Evolutionary conservation across 2,888 invertebrate genomes (phyloP).

Genomic region (Apoderus coryli): DNA sequence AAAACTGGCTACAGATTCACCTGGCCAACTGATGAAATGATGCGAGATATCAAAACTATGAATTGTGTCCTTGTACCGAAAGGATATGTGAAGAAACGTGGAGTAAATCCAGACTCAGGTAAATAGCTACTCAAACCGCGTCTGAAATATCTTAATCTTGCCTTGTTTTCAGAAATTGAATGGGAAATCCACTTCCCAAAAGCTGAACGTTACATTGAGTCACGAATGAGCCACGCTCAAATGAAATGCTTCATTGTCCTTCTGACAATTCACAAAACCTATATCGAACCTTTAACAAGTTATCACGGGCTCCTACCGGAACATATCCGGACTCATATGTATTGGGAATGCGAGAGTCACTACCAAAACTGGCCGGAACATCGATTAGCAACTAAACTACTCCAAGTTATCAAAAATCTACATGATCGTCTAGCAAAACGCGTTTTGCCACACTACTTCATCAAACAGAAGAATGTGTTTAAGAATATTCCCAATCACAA

Average conservation of each 20-base stretch:
- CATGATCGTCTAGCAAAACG: slow-evolving; percentile 46
- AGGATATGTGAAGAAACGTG: slow-evolving; percentile 49
- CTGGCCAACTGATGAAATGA: slow-evolving; percentile 58
- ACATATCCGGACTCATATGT: slow-evolving; percentile 60
- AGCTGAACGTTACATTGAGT: slow-evolving; percentile 61
- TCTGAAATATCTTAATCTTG: too few species aligned
- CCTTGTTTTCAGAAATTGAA: slow-evolving; percentile 53
- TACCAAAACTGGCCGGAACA: slow-evolving; percentile 61
- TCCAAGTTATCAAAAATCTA: slow-evolving; percentile 47
- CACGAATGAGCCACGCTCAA: slow-evolving; percentile 55
- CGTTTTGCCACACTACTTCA: slow-evolving; percentile 57
- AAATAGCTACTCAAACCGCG: too few species aligned
- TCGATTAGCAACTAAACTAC: slow-evolving; percentile 51
- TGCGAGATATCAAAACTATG: slow-evolving; percentile 48
- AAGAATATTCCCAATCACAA: slow-evolving; percentile 53
- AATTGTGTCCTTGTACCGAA: slow-evolving; percentile 59
- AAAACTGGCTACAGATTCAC: slow-evolving; percentile 34
- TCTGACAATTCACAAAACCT: slow-evolving; percentile 53
- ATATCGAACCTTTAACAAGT: slow-evolving; percentile 48
- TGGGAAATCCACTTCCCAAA: slow-evolving; percentile 70
- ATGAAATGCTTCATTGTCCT: slow-evolving; percentile 55
- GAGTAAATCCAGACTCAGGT: slow-evolving; percentile 22
- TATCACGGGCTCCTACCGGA: slow-evolving; percentile 52
- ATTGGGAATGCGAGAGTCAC: slow-evolving; percentile 65
- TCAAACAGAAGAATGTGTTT: slow-evolving; percentile 54